Conservation (phyloP, 2,113 vertebrate genomes). For the Daphoenositta chrysoptera region DNA sequence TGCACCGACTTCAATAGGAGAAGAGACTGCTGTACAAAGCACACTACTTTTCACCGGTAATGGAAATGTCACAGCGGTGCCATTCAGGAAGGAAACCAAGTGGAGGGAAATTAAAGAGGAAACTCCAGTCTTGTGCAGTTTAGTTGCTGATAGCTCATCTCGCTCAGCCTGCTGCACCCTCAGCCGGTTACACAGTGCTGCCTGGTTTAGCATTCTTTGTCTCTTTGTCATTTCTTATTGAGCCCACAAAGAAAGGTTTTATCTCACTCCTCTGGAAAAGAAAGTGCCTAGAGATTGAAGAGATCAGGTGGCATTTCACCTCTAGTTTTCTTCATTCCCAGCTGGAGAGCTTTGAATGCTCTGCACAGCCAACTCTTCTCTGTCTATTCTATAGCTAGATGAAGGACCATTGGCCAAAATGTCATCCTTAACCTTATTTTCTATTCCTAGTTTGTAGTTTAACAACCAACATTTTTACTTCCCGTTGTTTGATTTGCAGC, state of each 20-base stretch:
- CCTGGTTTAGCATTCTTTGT: constrained; percentile 49
- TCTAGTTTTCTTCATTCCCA: constrained; percentile 35
- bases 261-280: constrained; percentile 15
- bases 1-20: background rate
- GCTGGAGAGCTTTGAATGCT: constrained; percentile 48
- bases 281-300: constrained; percentile 28
- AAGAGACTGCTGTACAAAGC: constrained; percentile 20
- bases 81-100: constrained; percentile 24
- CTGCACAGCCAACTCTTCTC: constrained; percentile 2
- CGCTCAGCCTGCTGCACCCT: constrained; percentile 11
- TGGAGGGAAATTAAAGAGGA: constrained; percentile 63
- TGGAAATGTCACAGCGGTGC: constrained; percentile 49
- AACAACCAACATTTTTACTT: constrained; percentile 73
- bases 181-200: background rate
- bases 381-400: constrained; percentile 32
- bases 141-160: constrained; percentile 50
- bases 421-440: constrained; percentile 65
- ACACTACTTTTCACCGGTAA: constrained; percentile 39
- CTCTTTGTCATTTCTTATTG: constrained; percentile 47
- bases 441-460: constrained; percentile 61
- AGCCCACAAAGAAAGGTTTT: constrained; percentile 31
- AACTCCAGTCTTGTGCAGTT: constrained; percentile 51
- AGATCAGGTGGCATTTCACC: constrained; percentile 33
- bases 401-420: constrained; percentile 63
- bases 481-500: constrained; percentile 73